Conservation (phyloP, 2,113 vertebrate species). For the Oophaga pumilio region DNA sequence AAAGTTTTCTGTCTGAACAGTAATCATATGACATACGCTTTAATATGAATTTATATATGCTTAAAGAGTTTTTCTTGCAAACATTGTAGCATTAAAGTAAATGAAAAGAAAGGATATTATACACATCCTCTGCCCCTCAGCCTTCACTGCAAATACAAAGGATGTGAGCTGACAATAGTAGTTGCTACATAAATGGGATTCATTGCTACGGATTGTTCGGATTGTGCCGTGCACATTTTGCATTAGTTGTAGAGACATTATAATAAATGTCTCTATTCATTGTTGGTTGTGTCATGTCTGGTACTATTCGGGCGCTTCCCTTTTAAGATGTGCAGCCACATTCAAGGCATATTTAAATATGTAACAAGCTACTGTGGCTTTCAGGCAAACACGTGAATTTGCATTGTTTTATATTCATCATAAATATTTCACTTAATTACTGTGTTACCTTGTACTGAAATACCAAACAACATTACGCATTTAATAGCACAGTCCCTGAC, state of each 20-base stretch:
- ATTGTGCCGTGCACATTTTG: background rate
- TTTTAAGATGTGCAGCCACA: slow-evolving; percentile 61
- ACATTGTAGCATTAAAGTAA: background rate
- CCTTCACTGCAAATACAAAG: background rate
- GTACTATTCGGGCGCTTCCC: background rate
- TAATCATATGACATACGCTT: background rate
- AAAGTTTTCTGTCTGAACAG: too few relatives aligned
- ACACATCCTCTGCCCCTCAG: background rate
- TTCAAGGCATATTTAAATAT: slow-evolving; percentile 79
- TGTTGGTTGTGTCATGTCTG: background rate
- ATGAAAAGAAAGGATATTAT: background rate
- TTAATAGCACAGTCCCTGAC: slow-evolving; percentile 77
- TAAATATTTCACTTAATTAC: slow-evolving; percentile 87
- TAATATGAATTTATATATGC: background rate
- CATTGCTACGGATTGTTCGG: background rate
- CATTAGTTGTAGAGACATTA: background rate
- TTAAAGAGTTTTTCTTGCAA: background rate
- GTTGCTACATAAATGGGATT: background rate
- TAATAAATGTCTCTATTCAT: background rate
- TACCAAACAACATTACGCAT: slow-evolving; percentile 82
- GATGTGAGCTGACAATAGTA: background rate
- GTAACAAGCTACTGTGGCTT: slow-evolving; percentile 74
- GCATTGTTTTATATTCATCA: slow-evolving; percentile 83
- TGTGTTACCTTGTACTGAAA: slow-evolving; percentile 77
- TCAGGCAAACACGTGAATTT: slow-evolving; percentile 82